Evolutionary conservation across 2,888 invertebrate genomes (phyloP).

Genomic region (Gnatocerus cornutus): DNA sequence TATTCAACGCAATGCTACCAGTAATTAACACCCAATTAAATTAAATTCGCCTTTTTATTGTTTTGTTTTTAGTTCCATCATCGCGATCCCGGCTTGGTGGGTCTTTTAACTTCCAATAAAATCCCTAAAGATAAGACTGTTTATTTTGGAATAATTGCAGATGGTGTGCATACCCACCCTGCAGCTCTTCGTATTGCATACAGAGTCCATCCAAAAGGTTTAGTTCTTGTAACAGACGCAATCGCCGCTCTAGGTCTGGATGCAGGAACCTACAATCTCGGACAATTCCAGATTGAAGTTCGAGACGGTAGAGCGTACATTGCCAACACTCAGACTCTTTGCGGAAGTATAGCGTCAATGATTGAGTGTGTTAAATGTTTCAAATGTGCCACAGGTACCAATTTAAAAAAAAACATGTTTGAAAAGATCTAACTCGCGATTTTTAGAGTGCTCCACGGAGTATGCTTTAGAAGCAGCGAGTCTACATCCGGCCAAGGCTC

Average conservation of each 20-base stretch:
- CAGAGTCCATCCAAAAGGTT: slow-evolving; percentile 87
- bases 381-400: slow-evolving; percentile 83
- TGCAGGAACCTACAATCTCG: slow-evolving; percentile 91
- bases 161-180: slow-evolving; percentile 98
- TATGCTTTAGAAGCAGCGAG: slow-evolving; percentile 94
- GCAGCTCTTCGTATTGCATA: slow-evolving; percentile 96
- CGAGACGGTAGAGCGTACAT: slow-evolving; percentile 83
- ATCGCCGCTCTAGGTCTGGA: slow-evolving; percentile 93
- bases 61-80: slow-evolving; percentile 89
- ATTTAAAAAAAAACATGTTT: background rate
- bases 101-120: slow-evolving; percentile 87
- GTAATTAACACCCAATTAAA: slow-evolving; percentile 77
- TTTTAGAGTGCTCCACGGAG: slow-evolving; percentile 82
- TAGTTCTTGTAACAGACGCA: slow-evolving; percentile 96
- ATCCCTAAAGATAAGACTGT: slow-evolving; percentile 78
- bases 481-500: slow-evolving; percentile 90
- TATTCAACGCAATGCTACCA: slow-evolving; percentile 99
- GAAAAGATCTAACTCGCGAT: too few species aligned
- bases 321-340: slow-evolving; percentile 90
- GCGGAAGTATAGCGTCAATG: slow-evolving; percentile 93
- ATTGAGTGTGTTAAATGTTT: slow-evolving; percentile 89
- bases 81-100: slow-evolving; percentile 97
- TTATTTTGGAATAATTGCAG: slow-evolving; percentile 96
- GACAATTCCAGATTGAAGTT: slow-evolving; percentile 87
- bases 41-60: background rate